Conservation (phyloP, 2,113 vertebrate species). For the Ceuthmochares aereus region DNA sequence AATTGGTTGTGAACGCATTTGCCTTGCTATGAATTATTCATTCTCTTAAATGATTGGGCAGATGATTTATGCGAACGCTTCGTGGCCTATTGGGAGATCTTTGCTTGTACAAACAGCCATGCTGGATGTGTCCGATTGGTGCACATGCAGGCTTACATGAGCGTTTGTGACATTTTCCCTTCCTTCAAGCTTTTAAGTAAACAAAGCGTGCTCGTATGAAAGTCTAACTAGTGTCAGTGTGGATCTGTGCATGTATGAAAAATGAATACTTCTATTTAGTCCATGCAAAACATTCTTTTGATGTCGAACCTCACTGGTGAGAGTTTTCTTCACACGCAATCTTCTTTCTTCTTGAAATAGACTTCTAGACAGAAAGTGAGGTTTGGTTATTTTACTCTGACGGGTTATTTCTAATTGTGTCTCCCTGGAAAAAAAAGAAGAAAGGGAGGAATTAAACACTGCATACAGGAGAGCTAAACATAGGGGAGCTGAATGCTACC, state of each 20-base stretch:
- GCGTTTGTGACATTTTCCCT: conserved; percentile 59
- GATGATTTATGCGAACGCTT: background rate
- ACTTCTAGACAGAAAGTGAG: background rate
- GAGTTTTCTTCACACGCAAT: background rate
- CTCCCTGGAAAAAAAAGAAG: background rate
- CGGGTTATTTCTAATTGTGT: background rate
- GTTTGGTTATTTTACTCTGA: background rate
- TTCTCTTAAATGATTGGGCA: conserved; percentile 44
- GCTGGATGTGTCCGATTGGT: conserved; percentile 48
- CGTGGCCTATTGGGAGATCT: conserved; percentile 58
- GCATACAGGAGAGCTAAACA: background rate
- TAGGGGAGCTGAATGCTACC: background rate
- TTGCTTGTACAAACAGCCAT: conserved; percentile 65
- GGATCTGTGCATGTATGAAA: conserved; percentile 47
- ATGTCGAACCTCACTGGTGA: conserved; percentile 29
- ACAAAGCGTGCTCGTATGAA: conserved; percentile 47
- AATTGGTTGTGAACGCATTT: background rate
- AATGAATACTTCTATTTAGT: conserved; percentile 34
- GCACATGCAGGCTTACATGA: conserved; percentile 44
- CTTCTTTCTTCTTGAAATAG: conserved; percentile 10
- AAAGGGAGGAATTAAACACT: background rate
- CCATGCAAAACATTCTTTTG: conserved; percentile 39
- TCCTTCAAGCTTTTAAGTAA: conserved; percentile 71
- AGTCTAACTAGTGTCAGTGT: conserved; percentile 47
- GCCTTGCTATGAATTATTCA: conserved; percentile 59